phyloP scores from a whole-genome alignment of 2,797 vertebrate species.

The Anisognathus igniventris region DNA sequence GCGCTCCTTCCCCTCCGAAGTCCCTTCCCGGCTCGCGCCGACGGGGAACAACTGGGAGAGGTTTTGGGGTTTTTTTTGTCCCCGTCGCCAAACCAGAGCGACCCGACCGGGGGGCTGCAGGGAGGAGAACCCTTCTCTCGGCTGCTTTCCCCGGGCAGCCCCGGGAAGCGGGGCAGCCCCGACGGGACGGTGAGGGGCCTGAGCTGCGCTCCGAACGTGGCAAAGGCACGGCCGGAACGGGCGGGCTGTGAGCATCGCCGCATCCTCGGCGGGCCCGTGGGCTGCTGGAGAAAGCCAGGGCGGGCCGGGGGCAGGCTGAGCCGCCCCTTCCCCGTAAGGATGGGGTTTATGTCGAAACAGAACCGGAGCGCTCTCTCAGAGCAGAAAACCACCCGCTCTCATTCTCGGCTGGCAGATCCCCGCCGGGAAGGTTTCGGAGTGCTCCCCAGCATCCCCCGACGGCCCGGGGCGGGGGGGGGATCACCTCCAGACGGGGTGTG shows the following conservation, averaged over 20 bases:
- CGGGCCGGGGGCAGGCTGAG: background rate
- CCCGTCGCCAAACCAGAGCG: background rate
- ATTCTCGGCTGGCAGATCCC: background rate
- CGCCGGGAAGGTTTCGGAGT: background rate
- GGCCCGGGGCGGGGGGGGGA: background rate
- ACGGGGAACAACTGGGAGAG: background rate
- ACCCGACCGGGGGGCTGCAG: background rate
- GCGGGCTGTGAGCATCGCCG: background rate
- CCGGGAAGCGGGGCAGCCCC: background rate
- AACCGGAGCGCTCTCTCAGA: background rate
- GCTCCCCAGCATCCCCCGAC: background rate
- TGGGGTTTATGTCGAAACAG: background rate
- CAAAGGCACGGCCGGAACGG: background rate
- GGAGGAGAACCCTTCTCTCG: background rate
- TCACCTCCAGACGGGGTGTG: background rate
- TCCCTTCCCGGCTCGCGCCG: background rate
- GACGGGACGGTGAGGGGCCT: background rate
- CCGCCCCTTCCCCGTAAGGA: rapidly evolving
- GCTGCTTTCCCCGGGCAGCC: background rate
- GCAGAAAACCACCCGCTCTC: background rate
- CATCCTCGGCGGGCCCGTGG: background rate
- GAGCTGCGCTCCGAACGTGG: background rate
- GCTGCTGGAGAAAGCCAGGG: background rate
- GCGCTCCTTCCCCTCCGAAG: background rate
- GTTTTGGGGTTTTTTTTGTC: background rate